Percentiles rank a stretch among this genome's conserved stretches.
These are phyloP conservation scores for Ernsta delagoae DNA, from an alignment of 2,888 invertebrate genomes.

Conservation along the genomic window DNA sequence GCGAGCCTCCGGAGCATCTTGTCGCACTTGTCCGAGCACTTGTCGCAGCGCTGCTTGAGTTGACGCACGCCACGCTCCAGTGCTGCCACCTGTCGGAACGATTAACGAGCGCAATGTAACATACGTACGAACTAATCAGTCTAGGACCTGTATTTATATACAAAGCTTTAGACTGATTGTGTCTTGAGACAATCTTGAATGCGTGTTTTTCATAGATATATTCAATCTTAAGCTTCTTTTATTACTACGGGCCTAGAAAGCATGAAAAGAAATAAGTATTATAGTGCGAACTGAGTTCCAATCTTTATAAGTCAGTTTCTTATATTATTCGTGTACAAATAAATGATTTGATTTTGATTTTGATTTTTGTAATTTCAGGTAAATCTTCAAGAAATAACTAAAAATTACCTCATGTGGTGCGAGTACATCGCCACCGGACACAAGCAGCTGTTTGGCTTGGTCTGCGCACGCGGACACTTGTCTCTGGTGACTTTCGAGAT, in stretches of 20 bases:
- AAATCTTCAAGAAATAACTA: background rate
- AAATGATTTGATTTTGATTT: no score
- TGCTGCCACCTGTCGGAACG: constrained; percentile 85
- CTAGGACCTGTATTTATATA: no score
- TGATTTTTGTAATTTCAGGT: no score
- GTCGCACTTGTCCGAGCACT: constrained; percentile 91
- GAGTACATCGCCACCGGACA: constrained; percentile 95
- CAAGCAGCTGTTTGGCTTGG: constrained; percentile 94
- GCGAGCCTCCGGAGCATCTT: constrained; percentile 90
- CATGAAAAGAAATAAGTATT: no score
- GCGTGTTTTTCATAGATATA: no score
- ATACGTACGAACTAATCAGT: no score
- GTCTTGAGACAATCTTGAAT: no score
- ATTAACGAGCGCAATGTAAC: background rate
- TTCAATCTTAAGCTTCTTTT: no score
- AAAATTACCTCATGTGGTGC: constrained; percentile 91
- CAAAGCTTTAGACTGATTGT: no score
- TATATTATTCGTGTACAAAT: no score
- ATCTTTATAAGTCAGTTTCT: no score
- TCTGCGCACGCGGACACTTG: constrained; percentile 94
- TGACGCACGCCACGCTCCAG: constrained; percentile 94
- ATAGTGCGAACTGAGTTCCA: background rate
- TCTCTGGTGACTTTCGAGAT: constrained; percentile 93
- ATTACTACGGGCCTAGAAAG: no score
- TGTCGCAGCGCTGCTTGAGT: constrained; percentile 92